Percentiles rank a stretch among this genome's conserved stretches.
Evolutionary conservation across 1,140 invertebrate genomes (phyloP).

Genomic region (Calephelis nemesis): DNA sequence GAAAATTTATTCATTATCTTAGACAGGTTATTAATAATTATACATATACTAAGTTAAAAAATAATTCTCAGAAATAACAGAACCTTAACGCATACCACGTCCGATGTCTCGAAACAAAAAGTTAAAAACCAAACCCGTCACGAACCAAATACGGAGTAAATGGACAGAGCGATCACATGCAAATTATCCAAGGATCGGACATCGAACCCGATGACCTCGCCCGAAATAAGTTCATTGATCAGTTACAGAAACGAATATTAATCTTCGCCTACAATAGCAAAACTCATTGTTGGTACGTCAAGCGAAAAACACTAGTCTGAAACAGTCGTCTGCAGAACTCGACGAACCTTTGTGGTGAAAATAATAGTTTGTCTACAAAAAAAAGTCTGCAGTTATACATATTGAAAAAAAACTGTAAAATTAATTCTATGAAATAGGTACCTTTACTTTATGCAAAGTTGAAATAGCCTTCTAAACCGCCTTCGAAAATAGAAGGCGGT

Average conservation of each 20-base stretch:
- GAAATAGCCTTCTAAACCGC: no score
- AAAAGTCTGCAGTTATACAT: no score
- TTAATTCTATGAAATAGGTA: no score
- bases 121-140: constrained; percentile 1
- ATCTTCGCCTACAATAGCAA: constrained; percentile 16
- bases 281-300: neutral
- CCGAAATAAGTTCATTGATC: constrained; percentile 26
- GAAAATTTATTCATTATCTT: neutral
- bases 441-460: no score
- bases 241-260: constrained; percentile 24
- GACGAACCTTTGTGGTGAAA: no score
- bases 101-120: constrained; percentile 1
- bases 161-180: constrained; percentile 18
- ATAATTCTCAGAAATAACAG: neutral
- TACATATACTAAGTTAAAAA: neutral
- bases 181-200: constrained; percentile 21
- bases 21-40: no score
- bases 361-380: no score
- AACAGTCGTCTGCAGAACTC: no score
- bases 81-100: constrained; percentile 1
- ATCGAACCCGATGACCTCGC: constrained; percentile 23
- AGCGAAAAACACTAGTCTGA: no score
- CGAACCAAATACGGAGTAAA: constrained; percentile 17
- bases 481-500: no score
- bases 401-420: no score